Conservation (phyloP, 92 coral and sea anemone species). For the Bergia sp. region DNA sequence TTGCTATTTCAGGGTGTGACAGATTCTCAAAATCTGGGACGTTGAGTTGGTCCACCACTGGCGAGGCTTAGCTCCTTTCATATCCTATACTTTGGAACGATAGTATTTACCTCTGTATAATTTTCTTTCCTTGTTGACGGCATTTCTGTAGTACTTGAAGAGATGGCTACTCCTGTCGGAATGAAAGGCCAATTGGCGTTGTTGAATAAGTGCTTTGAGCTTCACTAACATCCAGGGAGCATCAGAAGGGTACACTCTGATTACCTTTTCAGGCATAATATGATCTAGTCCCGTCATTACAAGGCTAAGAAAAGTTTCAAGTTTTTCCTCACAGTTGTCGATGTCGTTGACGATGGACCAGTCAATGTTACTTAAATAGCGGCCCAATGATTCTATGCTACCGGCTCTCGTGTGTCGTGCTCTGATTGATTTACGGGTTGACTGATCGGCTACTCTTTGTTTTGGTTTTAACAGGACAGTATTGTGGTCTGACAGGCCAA, state of each 20-base stretch:
- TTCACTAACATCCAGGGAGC: slow-evolving; percentile 28
- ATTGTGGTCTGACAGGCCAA: slow-evolving; percentile 47
- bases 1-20: slow-evolving; percentile 25
- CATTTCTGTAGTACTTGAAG: slow-evolving; percentile 27
- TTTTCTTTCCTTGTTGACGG: slow-evolving; percentile 34
- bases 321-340: slow-evolving; percentile 3
- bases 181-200: slow-evolving; percentile 8
- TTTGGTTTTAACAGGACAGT: slow-evolving; percentile 15
- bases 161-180: neutral
- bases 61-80: slow-evolving; percentile 5
- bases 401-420: slow-evolving; percentile 7
- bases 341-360: slow-evolving; percentile 7
- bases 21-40: neutral
- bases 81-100: neutral
- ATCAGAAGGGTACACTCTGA: neutral
- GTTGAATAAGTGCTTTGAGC: slow-evolving; percentile 23
- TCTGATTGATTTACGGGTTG: neutral
- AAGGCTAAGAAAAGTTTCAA: neutral
- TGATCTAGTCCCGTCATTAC: neutral
- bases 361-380: slow-evolving; percentile 18
- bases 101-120: neutral
- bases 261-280: neutral
- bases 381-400: slow-evolving; percentile 3
- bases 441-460: neutral
- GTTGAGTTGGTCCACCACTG: slow-evolving; percentile 21